Evolutionary conservation across 2,113 vertebrate genomes (phyloP).

Genomic region (Gavia stellata): DNA sequence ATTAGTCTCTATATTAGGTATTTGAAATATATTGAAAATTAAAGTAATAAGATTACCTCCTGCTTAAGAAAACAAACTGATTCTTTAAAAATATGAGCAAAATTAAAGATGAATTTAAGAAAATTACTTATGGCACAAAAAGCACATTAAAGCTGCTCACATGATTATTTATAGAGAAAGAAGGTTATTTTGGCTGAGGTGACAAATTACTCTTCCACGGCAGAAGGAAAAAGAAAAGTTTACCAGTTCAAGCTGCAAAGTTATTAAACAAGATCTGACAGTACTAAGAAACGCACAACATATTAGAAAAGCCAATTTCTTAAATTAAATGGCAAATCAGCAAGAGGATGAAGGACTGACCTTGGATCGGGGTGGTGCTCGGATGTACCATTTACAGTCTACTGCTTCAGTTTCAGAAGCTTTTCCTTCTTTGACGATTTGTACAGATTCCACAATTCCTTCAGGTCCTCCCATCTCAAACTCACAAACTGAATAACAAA

Average conservation of each 20-base stretch:
- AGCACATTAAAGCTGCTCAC: not conserved
- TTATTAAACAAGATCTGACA: not conserved
- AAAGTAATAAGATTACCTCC: not conserved
- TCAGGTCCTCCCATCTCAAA: slow-evolving; percentile 97
- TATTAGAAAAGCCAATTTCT: slow-evolving; percentile 43
- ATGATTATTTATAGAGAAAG: not conserved
- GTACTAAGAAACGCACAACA: not conserved
- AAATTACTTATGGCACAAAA: not conserved
- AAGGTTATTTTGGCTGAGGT: not conserved
- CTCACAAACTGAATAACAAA: slow-evolving; percentile 86
- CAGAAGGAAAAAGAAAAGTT: not conserved
- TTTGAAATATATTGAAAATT: not conserved
- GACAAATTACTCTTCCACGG: not conserved
- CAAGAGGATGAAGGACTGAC: slow-evolving; percentile 74
- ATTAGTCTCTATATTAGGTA: not conserved
- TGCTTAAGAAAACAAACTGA: not conserved
- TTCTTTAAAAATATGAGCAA: slow-evolving; percentile 9
- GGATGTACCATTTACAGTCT: slow-evolving; percentile 99
- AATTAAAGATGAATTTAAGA: not conserved
- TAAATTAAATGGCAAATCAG: slow-evolving; percentile 23
- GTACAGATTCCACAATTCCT: slow-evolving; percentile 95
- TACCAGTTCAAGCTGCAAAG: not conserved
- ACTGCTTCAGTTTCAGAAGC: slow-evolving; percentile 89
- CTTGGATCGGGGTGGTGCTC: slow-evolving; percentile 94
- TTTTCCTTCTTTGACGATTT: slow-evolving; percentile 94